Evolutionary conservation across 2,113 vertebrate species (phyloP).

Genomic region (Chloropsis hardwickii): DNA sequence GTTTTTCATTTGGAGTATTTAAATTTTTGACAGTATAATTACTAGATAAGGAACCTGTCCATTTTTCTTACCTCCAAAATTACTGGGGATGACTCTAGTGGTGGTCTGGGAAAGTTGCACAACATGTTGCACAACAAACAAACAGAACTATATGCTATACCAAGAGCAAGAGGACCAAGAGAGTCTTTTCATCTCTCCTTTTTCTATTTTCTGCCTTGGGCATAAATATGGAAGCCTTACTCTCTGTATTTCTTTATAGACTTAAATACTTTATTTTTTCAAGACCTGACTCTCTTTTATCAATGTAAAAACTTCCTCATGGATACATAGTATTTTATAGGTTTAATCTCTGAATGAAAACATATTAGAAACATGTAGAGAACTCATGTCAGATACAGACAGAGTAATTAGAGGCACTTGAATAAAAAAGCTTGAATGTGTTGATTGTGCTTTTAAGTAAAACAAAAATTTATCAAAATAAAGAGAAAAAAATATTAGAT

Average conservation of each 20-base stretch:
- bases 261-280: background rate
- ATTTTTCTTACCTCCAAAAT: background rate
- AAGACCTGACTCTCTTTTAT: background rate
- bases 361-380: background rate
- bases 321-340: background rate
- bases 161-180: background rate
- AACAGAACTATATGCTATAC: rapidly evolving
- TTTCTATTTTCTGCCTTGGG: background rate
- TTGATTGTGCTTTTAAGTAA: background rate
- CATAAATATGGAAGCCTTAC: background rate
- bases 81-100: background rate
- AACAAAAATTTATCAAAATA: background rate
- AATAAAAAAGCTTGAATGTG: background rate
- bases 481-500: background rate
- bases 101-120: background rate
- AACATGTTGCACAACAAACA: too few species aligned
- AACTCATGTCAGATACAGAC: background rate
- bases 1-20: background rate
- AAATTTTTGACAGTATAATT: background rate
- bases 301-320: background rate
- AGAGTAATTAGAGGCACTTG: background rate
- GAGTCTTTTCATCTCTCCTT: background rate
- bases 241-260: background rate
- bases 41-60: background rate
- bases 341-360: background rate